Conservation (phyloP, 2,888 invertebrate genomes). For the Dryadula phaetusa region DNA sequence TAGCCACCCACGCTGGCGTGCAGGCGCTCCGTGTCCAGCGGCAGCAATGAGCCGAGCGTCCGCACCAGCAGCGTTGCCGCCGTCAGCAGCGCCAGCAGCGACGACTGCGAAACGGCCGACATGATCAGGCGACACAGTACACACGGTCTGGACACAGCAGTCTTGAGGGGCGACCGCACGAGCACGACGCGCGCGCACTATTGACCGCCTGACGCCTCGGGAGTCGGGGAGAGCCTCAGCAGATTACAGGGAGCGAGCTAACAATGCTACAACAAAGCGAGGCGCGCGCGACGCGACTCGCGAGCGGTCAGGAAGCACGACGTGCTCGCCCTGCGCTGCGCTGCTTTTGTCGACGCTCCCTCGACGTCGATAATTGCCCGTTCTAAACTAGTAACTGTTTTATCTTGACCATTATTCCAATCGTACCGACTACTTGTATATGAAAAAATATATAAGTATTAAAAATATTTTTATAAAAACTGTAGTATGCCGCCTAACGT, state of each 20-base stretch:
- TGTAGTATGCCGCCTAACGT: not conserved
- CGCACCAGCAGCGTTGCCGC: slow-evolving; percentile 40
- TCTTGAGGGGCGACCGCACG: slow-evolving; percentile 35
- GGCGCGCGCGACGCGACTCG: slow-evolving; percentile 7
- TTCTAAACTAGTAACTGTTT: not conserved
- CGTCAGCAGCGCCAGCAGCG: slow-evolving; percentile 35
- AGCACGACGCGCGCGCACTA: slow-evolving; percentile 40
- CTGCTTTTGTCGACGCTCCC: slow-evolving; percentile 34
- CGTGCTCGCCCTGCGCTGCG: slow-evolving; percentile 35
- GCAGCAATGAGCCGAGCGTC: slow-evolving; percentile 61
- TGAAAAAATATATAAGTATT: not conserved
- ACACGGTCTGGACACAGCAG: slow-evolving; percentile 18
- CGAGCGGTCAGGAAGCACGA: slow-evolving; percentile 32
- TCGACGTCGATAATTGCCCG: slow-evolving; percentile 21
- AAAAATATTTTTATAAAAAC: not conserved
- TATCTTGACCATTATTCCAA: not conserved
- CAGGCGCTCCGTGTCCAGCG: slow-evolving; percentile 74
- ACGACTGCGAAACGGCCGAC: slow-evolving; percentile 38
- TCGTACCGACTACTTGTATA: not conserved
- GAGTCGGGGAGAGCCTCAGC: slow-evolving; percentile 36
- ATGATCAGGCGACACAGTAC: not conserved
- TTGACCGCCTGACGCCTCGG: slow-evolving; percentile 29
- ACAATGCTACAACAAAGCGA: slow-evolving; percentile 32
- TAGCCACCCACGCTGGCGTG: slow-evolving; percentile 91
- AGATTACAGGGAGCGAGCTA: slow-evolving; percentile 32